Percentiles rank a stretch among this genome's conserved stretches.
These are phyloP conservation scores for Athripsodes cinereus DNA, from an alignment of 2,888 invertebrate species.

Conservation along the genomic window DNA sequence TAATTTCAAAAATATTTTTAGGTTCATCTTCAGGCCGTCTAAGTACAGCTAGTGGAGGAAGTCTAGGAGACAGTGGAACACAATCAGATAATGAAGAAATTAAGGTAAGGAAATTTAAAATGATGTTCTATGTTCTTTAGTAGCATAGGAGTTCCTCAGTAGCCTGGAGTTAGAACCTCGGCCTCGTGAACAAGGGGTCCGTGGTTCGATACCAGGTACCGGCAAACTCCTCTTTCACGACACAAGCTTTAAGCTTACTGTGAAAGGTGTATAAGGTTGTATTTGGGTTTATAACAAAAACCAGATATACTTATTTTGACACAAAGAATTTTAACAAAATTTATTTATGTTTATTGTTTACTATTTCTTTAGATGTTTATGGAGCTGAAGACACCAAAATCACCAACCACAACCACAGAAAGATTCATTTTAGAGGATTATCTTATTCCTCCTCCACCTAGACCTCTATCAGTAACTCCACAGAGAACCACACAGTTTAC, in stretches of 20 bases:
- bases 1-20: constrained; percentile 29
- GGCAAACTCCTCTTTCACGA: too few species aligned
- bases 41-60: constrained; percentile 76
- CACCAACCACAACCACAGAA: constrained; percentile 9
- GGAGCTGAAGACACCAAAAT: constrained; percentile 19
- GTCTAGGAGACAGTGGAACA: constrained; percentile 77
- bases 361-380: constrained; percentile 19
- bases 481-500: constrained; percentile 46
- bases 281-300: too few species aligned
- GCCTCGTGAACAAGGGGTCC: too few species aligned
- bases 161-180: too few species aligned
- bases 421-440: constrained; percentile 46
- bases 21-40: constrained; percentile 76
- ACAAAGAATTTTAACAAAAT: not conserved
- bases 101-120: constrained; percentile 22
- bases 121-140: too few species aligned
- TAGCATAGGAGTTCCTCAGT: too few species aligned
- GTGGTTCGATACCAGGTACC: too few species aligned
- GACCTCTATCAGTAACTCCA: constrained; percentile 40
- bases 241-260: too few species aligned
- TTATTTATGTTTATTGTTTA: not conserved
- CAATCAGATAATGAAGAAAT: constrained; percentile 80
- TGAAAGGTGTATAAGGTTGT: too few species aligned
- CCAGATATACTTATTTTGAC: not conserved
- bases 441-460: constrained; percentile 57